Evolutionary conservation across 2,888 invertebrate species (phyloP), one percentile per base, ranked within the genome.

Genomic region (Epistrophe grossulariae): DNA sequence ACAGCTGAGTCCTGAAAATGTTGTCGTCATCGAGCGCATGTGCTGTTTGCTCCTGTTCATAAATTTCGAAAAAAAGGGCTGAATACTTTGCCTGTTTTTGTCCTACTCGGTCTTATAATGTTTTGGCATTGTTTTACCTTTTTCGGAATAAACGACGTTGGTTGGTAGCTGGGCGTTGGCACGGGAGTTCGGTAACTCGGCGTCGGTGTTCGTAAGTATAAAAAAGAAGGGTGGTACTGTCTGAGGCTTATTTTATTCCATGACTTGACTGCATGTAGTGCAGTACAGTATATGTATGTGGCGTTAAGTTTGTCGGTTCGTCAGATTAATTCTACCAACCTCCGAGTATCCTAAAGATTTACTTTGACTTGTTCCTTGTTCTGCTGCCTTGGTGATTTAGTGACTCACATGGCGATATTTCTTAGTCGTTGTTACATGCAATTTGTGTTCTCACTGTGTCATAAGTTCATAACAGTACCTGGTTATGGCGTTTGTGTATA

Each of bases 391-490:
- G 89, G 88, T 92, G 81, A 82, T 90, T 90, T 91, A 90, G 92
- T 92, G 92, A 92, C 92, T 93, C 91, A 92, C 90, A 92, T 92
- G 92, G 92, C 92, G 92, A 79, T 79, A 55, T 55, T 55, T 31
- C 35, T 45, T 45, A 45, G n/a, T 7, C 31, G 31, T n/a, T n/a
- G n/a, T n/a, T n/a, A n/a, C 31, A 24, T 2, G 3, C 24, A 24
- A n/a, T 24, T 24, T 24, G 24, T 24, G n/a, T 24, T 3, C 24
- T 24, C 24, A 24, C 24, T 24, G 3, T 24, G 2, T n/a, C n/a
- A n/a, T n/a, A n/a, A n/a, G n/a, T 24, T 24, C 24, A 24, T 24
- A 24, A 24, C 24, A n/a, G n/a, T 24, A 24, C 1, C 24, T 24
- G 24, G n/a, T n/a, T 24, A 24, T 24, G 24, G 1, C 3, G 24